Evolutionary conservation across 2,113 vertebrate genomes (phyloP).

Genomic region (Tinamus guttatus): DNA sequence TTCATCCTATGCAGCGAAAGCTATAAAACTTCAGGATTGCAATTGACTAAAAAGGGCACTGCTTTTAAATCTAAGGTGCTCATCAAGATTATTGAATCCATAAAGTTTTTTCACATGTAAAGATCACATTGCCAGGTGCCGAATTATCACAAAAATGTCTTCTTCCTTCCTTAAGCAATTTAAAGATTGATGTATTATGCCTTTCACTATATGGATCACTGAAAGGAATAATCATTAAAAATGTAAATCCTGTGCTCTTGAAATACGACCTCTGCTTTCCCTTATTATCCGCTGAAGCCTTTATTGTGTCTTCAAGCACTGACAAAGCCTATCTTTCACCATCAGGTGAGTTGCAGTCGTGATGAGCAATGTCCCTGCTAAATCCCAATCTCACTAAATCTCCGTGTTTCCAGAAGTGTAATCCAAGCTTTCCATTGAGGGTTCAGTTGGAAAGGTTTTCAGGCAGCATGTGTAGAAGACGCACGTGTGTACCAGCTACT

Average conservation of each 20-base stretch:
- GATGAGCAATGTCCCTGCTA: not conserved
- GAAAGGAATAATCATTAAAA: constrained; percentile 3
- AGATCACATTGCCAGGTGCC: not conserved
- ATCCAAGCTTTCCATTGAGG: not conserved
- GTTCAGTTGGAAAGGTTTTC: not conserved
- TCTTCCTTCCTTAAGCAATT: not conserved
- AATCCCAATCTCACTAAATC: not conserved
- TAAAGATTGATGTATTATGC: not conserved
- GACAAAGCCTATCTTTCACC: not conserved
- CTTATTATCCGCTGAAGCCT: not conserved
- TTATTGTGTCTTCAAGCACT: not conserved
- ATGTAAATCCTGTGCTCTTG: not conserved
- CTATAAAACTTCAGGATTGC: constrained; percentile 32
- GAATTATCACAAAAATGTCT: not conserved
- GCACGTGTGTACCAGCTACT: accelerated
- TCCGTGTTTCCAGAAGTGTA: not conserved
- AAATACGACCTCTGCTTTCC: not conserved
- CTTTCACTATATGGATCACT: constrained; percentile 8
- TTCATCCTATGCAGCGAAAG: not conserved
- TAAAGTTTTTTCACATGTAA: not conserved
- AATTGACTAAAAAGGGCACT: constrained; percentile 25
- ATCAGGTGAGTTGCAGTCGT: not conserved
- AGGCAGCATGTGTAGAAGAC: not conserved
- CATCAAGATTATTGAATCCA: not conserved
- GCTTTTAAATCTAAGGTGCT: constrained; percentile 27